Percentiles rank a stretch among this genome's conserved stretches.
These are phyloP conservation scores for Dolichoris vasculosae DNA, from an alignment of 1,140 invertebrate species.

Conservation along the genomic window DNA sequence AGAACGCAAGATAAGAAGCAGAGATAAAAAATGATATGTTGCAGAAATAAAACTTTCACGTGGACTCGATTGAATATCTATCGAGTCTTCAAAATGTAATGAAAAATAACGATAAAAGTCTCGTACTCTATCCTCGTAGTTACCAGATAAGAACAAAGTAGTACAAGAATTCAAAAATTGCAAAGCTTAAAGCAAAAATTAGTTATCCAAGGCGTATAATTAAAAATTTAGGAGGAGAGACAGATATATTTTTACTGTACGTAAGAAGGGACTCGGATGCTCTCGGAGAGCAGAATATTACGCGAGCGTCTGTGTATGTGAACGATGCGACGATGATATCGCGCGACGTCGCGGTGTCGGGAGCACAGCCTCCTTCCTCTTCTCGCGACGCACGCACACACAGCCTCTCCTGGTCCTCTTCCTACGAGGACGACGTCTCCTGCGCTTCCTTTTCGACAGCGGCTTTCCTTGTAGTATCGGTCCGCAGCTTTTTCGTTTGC, in stretches of 20 bases:
- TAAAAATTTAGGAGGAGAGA: background rate
- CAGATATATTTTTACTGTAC: background rate
- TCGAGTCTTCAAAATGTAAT: background rate
- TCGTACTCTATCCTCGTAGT: background rate
- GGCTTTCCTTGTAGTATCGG: background rate
- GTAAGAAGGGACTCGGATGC: constrained; percentile 56
- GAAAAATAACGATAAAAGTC: background rate
- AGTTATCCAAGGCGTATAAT: background rate
- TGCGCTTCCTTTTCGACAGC: background rate
- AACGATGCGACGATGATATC: background rate
- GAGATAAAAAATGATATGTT: constrained; percentile 22
- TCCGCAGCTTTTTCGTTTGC: background rate
- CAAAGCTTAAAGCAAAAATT: background rate
- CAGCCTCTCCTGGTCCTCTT: constrained; percentile 10
- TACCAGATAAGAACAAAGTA: background rate
- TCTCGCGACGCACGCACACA: background rate
- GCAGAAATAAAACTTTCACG: background rate
- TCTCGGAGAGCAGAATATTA: constrained; percentile 53
- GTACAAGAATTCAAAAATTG: background rate
- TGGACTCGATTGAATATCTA: background rate
- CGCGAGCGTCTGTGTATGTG: background rate
- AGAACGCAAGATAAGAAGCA: constrained; percentile 3
- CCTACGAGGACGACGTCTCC: background rate
- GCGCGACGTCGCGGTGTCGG: background rate
- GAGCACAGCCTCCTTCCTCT: background rate